These are phyloP conservation scores for Sialia sialis DNA, from an alignment of 2,113 vertebrate species.

Conservation along the genomic window DNA sequence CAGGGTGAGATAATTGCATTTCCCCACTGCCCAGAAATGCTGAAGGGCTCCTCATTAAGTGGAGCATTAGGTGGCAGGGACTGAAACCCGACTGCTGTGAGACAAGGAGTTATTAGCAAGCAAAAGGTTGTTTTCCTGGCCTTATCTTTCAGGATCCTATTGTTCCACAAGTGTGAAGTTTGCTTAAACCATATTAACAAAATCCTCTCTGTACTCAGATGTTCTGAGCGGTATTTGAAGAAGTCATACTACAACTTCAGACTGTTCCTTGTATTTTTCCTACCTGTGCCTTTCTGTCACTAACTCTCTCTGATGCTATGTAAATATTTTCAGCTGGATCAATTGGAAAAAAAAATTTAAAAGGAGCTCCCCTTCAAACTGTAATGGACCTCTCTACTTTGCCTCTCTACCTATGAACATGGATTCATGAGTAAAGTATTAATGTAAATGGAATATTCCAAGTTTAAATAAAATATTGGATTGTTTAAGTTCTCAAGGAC, in stretches of 20 bases:
- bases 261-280: neutral
- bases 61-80: neutral
- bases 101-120: neutral
- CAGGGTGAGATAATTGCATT: neutral
- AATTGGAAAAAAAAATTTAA: conserved; percentile 51
- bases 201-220: neutral
- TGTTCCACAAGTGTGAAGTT: neutral
- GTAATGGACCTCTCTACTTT: conserved; percentile 71
- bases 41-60: neutral
- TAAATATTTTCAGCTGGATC: conserved; percentile 75
- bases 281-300: conserved; percentile 80
- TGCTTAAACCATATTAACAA: neutral
- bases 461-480: neutral
- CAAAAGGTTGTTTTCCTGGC: neutral
- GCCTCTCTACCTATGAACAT: conserved; percentile 72
- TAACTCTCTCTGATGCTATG: conserved; percentile 68
- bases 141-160: neutral
- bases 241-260: neutral
- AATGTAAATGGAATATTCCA: neutral
- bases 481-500: neutral
- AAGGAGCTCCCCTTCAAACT: conserved; percentile 75
- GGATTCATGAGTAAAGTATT: neutral
- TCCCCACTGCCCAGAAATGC: neutral
- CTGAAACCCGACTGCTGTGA: neutral
- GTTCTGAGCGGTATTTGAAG: neutral